Evolutionary conservation across 2,797 vertebrate species (phyloP).

Genomic region (Hyperoplus lanceolatus): DNA sequence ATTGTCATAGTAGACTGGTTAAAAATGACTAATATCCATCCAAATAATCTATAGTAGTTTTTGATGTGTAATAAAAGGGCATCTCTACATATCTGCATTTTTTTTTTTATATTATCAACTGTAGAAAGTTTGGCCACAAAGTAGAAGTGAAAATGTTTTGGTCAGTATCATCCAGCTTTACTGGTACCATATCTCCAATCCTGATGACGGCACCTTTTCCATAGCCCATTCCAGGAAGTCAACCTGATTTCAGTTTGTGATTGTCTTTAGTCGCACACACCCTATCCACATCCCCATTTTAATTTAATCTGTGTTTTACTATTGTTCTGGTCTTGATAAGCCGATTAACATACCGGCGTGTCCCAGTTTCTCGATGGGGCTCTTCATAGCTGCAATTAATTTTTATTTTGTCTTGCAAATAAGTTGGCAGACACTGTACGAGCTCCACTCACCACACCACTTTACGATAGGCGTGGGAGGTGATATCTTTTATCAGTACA

Average conservation of each 20-base stretch:
- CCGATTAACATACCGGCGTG: slow-evolving; percentile 2
- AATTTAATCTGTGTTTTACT: background rate
- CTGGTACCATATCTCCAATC: background rate
- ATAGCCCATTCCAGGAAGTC: background rate
- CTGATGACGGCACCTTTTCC: too few relatives aligned
- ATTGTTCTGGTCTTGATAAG: slow-evolving; percentile 16
- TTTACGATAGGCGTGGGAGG: background rate
- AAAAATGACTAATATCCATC: too few relatives aligned
- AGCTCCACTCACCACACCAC: background rate
- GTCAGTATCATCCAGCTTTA: background rate
- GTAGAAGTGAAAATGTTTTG: background rate
- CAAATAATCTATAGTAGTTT: too few relatives aligned
- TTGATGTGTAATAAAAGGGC: too few relatives aligned
- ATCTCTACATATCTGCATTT: too few relatives aligned
- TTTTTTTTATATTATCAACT: too few relatives aligned
- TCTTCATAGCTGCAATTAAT: background rate
- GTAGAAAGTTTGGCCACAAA: too few relatives aligned
- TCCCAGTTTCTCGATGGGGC: slow-evolving; percentile 11
- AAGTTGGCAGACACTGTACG: background rate
- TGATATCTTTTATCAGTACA: background rate
- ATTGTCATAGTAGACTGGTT: background rate
- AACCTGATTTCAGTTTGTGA: background rate
- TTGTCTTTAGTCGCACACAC: background rate
- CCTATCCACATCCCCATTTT: background rate
- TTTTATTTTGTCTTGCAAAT: slow-evolving; percentile 31